phyloP scores from a whole-genome alignment of 2,113 vertebrate genomes.

The Microcebus ravelobensis region DNA sequence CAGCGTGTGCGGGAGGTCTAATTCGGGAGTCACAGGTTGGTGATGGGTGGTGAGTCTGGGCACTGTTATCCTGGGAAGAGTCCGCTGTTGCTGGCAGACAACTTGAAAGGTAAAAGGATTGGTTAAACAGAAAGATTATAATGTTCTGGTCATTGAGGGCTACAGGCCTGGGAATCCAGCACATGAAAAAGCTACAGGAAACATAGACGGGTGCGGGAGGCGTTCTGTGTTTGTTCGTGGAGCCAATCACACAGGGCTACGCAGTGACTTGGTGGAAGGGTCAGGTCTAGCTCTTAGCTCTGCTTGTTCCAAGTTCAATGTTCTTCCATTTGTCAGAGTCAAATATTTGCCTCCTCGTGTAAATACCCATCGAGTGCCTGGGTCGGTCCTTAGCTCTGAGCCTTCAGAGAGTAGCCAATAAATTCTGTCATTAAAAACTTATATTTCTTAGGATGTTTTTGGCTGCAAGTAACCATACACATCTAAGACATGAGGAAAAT shows the following conservation, averaged over 20 bases:
- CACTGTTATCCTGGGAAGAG: too few relatives aligned
- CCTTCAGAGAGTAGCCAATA: background rate
- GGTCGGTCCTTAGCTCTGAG: background rate
- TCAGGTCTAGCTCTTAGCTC: background rate
- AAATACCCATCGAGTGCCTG: background rate
- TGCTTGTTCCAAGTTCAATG: background rate
- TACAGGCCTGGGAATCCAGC: too few relatives aligned
- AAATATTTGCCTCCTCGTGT: background rate
- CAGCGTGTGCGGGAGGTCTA: too few relatives aligned
- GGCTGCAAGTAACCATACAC: background rate
- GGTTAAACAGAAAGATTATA: too few relatives aligned
- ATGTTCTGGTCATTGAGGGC: too few relatives aligned
- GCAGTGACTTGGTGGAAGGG: background rate
- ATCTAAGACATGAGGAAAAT: background rate
- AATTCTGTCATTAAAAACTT: background rate
- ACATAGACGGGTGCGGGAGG: too few relatives aligned
- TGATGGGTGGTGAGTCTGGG: too few relatives aligned
- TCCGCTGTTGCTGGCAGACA: too few relatives aligned
- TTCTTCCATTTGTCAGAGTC: background rate
- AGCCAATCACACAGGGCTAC: background rate
- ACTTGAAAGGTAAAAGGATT: too few relatives aligned
- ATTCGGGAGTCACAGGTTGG: too few relatives aligned
- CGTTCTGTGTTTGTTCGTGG: too few relatives aligned
- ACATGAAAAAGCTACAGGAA: too few relatives aligned
- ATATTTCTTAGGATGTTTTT: background rate